Conservation (phyloP, 1,140 invertebrate species). For the Leucophenga varia region DNA sequence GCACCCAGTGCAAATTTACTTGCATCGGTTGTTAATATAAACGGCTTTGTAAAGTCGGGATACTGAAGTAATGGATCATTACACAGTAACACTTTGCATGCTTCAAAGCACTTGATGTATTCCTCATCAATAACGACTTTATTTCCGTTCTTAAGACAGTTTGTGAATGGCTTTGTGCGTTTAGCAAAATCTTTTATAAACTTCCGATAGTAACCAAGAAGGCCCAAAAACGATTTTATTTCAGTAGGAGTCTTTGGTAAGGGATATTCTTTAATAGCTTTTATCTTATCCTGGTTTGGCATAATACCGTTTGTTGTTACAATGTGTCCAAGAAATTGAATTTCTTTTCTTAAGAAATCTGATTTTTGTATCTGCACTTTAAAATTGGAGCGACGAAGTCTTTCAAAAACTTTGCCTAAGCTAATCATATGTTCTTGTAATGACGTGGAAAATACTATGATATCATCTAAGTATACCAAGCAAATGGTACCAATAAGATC, state of each 20-base stretch:
- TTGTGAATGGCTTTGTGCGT: constrained; percentile 25
- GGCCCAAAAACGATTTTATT: constrained; percentile 32
- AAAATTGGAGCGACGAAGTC: constrained; percentile 28
- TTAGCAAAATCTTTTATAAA: constrained; percentile 34
- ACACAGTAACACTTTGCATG: constrained; percentile 34
- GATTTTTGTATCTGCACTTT: constrained; percentile 40
- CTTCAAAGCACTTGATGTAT: constrained; percentile 25
- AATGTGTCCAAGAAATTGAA: constrained; percentile 37
- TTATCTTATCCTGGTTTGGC: too few species aligned
- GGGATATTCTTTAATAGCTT: too few species aligned
- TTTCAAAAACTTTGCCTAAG: constrained; percentile 25
- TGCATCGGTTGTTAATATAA: constrained; percentile 31
- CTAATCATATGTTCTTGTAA: constrained; percentile 7
- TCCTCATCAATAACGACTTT: constrained; percentile 23
- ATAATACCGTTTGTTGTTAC: too few species aligned
- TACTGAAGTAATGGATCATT: constrained; percentile 41
- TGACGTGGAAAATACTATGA: too few species aligned
- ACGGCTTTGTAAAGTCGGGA: constrained; percentile 31
- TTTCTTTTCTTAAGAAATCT: constrained; percentile 35
- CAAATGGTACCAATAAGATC: not conserved
- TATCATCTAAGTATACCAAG: not conserved
- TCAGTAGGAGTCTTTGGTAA: constrained; percentile 24
- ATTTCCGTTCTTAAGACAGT: constrained; percentile 26
- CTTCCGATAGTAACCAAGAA: constrained; percentile 20
- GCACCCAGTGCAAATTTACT: constrained; percentile 30